Evolutionary conservation across 1,140 invertebrate genomes (phyloP).

Genomic region (Drosophila subpulchrella): DNA sequence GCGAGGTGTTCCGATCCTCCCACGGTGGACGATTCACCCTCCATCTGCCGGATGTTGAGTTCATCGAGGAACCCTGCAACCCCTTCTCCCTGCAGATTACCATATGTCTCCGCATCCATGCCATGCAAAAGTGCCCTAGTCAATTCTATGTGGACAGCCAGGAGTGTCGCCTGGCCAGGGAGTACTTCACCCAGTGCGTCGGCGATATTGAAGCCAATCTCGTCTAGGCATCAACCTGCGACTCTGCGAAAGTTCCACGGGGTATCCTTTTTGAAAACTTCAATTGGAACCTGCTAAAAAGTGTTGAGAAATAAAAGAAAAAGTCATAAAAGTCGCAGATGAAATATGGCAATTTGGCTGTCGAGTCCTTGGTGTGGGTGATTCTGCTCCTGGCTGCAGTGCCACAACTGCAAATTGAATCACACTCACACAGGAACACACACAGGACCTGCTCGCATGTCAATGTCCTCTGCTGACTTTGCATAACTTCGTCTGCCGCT

Average conservation of each 20-base stretch:
- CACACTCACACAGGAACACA: conserved; percentile 47
- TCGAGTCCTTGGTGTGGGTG: conserved; percentile 18
- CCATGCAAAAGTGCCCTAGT: conserved; percentile 66
- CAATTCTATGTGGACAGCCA: conserved; percentile 49
- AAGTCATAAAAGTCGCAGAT: conserved; percentile 78
- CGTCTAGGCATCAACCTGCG: conserved; percentile 4
- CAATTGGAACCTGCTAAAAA: conserved; percentile 27
- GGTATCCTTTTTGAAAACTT: conserved; percentile 42
- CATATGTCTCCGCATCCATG: conserved; percentile 58
- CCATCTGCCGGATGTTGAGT: conserved; percentile 64
- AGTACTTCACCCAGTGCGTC: conserved; percentile 62
- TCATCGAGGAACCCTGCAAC: conserved; percentile 61
- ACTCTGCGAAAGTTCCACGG: conserved; percentile 42
- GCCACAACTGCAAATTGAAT: conserved; percentile 81
- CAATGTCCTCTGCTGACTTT: conserved; percentile 80
- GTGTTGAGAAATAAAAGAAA: conserved; percentile 58
- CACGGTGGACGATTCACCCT: conserved; percentile 44
- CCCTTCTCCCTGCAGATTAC: conserved; percentile 64
- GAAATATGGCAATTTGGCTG: conserved; percentile 81
- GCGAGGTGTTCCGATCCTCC: conserved; percentile 40
- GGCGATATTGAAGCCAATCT: conserved; percentile 60
- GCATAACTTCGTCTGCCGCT: conserved; percentile 70
- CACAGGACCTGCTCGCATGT: conserved; percentile 55
- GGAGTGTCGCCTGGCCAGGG: conserved; percentile 47
- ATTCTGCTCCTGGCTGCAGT: conserved; percentile 50